Evolutionary conservation across 2,113 vertebrate species (phyloP).

Genomic region (Trogon melanurus): DNA sequence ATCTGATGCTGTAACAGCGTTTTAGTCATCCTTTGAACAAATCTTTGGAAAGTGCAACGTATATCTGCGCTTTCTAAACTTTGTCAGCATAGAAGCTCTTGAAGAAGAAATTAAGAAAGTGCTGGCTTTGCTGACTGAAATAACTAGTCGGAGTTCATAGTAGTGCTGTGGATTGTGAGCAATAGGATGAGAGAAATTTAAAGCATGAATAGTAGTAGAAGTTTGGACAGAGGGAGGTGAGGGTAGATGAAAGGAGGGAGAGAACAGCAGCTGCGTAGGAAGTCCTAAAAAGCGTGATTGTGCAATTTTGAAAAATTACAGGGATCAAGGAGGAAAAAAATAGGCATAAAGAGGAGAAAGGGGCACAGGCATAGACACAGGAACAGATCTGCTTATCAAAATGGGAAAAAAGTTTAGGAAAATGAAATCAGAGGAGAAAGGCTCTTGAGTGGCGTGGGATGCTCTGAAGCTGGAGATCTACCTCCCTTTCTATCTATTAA

Average conservation of each 20-base stretch:
- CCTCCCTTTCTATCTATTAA: not conserved
- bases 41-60: rapidly evolving
- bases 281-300: not conserved
- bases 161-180: not conserved
- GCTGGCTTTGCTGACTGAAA: not conserved
- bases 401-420: not conserved
- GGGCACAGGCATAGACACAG: not conserved
- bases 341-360: not conserved
- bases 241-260: not conserved
- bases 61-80: not conserved
- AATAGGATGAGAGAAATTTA: not conserved
- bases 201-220: not conserved
- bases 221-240: not conserved
- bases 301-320: not conserved
- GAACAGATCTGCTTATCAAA: not conserved
- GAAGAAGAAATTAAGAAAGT: not conserved
- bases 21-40: not conserved
- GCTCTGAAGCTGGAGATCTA: not conserved
- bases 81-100: not conserved
- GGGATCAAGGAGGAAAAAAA: not conserved
- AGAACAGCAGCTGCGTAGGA: not conserved
- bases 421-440: not conserved
- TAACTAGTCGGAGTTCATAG: not conserved
- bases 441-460: not conserved
- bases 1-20: not conserved